Evolutionary conservation across 2,113 vertebrate species (phyloP), one percentile per base, ranked within the genome.

Genomic region (Eurypyga helias): DNA sequence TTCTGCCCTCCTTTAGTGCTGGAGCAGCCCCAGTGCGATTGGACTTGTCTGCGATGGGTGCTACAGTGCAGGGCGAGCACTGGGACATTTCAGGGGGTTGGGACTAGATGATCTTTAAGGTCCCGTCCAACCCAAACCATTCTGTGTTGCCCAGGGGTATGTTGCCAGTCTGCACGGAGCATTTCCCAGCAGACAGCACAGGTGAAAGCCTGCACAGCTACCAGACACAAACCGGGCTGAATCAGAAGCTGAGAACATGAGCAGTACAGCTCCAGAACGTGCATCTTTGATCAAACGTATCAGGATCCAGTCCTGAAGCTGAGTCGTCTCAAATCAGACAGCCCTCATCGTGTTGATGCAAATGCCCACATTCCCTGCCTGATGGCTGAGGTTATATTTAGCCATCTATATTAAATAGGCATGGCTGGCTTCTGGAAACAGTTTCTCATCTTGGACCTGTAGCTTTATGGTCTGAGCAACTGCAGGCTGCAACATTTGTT

Each of bases 321-420:
- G 91, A 96, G 84, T 93, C 7, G 81, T 83, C 93, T 92, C 24
- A 87, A 95, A 87, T 91, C 89, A 96, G 84, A 79, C 96, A 95
- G 83, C 87, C 91, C 66, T 97, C 95, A 80, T 93, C 95, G 92
- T 92, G 90, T 91, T 90, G 93, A 95, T 93, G 95, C 94, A 91
- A 97, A 77, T 95, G 92, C 94, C 96, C 96, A 89, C 94, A 93
- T 97, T 97, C 96, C 54, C 83, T 95, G 96, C 96, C 95, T 96
- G 94, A 94, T 97, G 96, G 95, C 96, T 93, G 89, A 91, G 92
- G 93, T 95, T 95, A 96, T 95, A 96, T 97, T 96, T 96, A 94
- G 88, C 86, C 54, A 58, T 92, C 92, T 96, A 84, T 96, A 96
- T 96, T 95, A 95, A 94, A 97, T 88, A 96, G 93, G 70, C 94